Evolutionary conservation across 2,113 vertebrate genomes (phyloP), one percentile per base, ranked within the genome.

Genomic region (Notechis scutatus): DNA sequence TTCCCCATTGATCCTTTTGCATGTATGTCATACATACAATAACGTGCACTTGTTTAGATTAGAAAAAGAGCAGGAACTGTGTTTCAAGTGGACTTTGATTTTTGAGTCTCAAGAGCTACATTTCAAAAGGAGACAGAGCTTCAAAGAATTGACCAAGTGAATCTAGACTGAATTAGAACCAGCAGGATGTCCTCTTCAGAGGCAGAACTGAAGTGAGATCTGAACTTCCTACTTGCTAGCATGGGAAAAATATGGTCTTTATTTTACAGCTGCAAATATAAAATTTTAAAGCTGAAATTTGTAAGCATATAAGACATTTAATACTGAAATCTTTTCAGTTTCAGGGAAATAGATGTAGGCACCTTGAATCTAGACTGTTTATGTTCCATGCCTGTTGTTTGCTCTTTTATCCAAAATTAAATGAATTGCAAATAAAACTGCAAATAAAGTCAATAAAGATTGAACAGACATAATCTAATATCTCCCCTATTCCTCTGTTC

Each of bases 21-120:
- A 61, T 8, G 34, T 88, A 39, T 56, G 20, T n/a, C n/a, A 59
- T 3, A 26, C 34, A 39, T 24, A 26, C 94, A 8, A 93, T 90
- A 42, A 3, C 1, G 15, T 20, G 42, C 34, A 57, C 55, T 5
- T 0, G 0, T 24, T 92, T 29, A 90, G 91, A 56, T 12, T 92
- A 86, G 69, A 64, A 3, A 12, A 59, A 54, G 50, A 21, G 61
- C 85, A 8, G 52, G 61, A 10, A 92, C 20, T n/a, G 29, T 47
- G 29, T 56, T 93, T 95, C 95, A 93, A 42, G 29, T 47, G 21
- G 56, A n/a, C 59, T 64, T 29, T 64, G 61, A 26, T 29, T 64
- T 64, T 64, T 64, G 61, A 29, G 26, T 64, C 26, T 29, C 61
- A 64, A 64, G 26, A 11, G 26, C 26, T 29, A 29, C 26, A 64